Percentiles rank a stretch among this genome's conserved stretches.
phyloP scores from a whole-genome alignment of 2,113 vertebrate genomes.

The Elgaria multicarinata region DNA sequence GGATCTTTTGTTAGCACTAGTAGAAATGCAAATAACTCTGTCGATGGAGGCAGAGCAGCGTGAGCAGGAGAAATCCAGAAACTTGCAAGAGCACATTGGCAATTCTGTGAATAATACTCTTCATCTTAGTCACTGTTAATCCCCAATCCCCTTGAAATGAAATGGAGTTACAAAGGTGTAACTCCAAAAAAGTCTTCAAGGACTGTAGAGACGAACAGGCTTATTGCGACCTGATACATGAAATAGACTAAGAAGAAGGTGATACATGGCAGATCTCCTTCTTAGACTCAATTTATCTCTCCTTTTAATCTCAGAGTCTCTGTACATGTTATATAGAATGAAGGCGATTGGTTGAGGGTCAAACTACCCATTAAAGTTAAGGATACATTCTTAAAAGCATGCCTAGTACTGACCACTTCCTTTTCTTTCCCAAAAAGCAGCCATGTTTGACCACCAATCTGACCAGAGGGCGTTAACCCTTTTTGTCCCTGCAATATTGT shows the following conservation, averaged over 20 bases:
- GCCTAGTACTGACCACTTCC: no score
- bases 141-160: neutral
- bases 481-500: no score
- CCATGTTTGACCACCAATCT: no score
- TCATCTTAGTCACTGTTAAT: neutral
- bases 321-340: no score
- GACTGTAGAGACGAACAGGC: neutral
- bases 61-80: conserved; percentile 19
- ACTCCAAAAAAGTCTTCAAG: neutral
- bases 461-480: no score
- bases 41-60: conserved; percentile 35
- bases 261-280: neutral
- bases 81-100: neutral
- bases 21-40: conserved; percentile 34
- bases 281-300: no score
- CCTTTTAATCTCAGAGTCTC: no score
- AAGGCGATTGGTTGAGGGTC: no score
- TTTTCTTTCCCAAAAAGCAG: no score
- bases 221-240: neutral
- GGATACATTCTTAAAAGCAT: no score
- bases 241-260: neutral
- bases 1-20: neutral
- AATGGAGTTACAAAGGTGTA: neutral
- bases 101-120: neutral
- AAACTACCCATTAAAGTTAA: no score